Base-by-base conservation (phyloP, 2,113 vertebrate species). In the Mastomys natalensis region DNA sequence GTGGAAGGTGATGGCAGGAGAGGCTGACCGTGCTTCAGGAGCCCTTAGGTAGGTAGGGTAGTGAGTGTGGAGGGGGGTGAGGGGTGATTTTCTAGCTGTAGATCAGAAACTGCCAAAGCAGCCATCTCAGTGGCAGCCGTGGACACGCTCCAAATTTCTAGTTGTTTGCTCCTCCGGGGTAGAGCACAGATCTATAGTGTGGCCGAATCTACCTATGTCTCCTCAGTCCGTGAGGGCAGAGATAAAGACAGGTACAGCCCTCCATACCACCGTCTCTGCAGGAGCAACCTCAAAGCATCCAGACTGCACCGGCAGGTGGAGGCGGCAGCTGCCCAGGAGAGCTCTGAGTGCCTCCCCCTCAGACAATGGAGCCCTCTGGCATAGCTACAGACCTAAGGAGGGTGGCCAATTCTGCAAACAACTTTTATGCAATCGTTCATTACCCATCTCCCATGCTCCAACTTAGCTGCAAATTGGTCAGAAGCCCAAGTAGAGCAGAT, bases 401-500 rank as follows among this genome's bases (percentile, higher is more conserved):
- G 31, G 55, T 0, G 43, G 95, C 51, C 40, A 4, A 1, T n/a
- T 78, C 53, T 17, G 48, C 66, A 89, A 43, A 74, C 58, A 21
- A 48, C 72, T 40, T 74, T 53, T 5, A 45, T n/a, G 22, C 9
- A 17, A 26, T 45, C 45, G 51, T 26, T 53, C 85, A 92, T 86
- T 37, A 70, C 1, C 64, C 68, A 73, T 70, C 66, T 19, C 3
- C 16, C 19, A 2, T 7, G 73, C 58, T 58, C 31, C 31, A 19
- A 9, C 43, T 68, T 48, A 21, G 70, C 40, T 77, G 78, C 91
- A 77, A 85, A 84, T 86, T 91, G 86, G 95, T 87, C 51, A 92
- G 86, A 92, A 89, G 86, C 53, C 84, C 40, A 91, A 77, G 51
- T 91, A 82, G 31, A 89, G 76, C 86, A 96, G 87, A 91, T 78